Evolutionary conservation across 2,888 invertebrate genomes (phyloP), one percentile per base, ranked within the genome.

Genomic region (Myopa testacea): DNA sequence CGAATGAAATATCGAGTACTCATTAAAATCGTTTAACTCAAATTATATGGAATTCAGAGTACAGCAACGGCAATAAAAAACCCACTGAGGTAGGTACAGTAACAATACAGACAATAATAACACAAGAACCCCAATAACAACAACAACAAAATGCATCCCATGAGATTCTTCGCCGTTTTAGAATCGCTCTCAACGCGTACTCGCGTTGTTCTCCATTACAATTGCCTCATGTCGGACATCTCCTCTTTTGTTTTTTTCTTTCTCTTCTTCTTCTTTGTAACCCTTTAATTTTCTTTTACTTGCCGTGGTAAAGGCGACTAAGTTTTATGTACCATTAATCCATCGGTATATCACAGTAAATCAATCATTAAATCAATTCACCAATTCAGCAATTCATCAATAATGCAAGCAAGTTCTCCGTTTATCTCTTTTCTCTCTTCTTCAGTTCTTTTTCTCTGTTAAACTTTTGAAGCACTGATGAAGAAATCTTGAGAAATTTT

Each of bases 21-120:
- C 65, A 74, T 74, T 74, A 74, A 52, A 74, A 63, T 65, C 74
- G 63, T 74, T 74, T 74, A 74, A 65, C 45, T 50, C 37, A 63
- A 74, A 74, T 65, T 65, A 74, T 73, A 62, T 55, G 45, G 74
- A 34, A 50, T 73, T 73, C 45, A 62, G 40, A 52, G 60, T 58
- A 37, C 37, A 72, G 58, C 34, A 72, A n/a, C 71, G 8, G 37
- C 19, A 58, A 60, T 14, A 58, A 62, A 19, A 19, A 34, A 26
- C 63, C 63, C 55, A 55, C 55, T 10, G 55, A 55, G 14, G 8
- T 14, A 6, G 55, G n/a, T 14, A n/a, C 55, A 55, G n/a, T 14
- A 55, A 16, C 6, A 50, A 50, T 50, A 6, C 6, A 10, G 50
- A 14, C 10, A 50, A 14, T 50, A 50, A 50, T 50, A 14, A 50